Percentiles rank a stretch among this genome's conserved stretches.
Conservation (phyloP, 2,888 invertebrate species). For the Pilophorus perplexus region DNA sequence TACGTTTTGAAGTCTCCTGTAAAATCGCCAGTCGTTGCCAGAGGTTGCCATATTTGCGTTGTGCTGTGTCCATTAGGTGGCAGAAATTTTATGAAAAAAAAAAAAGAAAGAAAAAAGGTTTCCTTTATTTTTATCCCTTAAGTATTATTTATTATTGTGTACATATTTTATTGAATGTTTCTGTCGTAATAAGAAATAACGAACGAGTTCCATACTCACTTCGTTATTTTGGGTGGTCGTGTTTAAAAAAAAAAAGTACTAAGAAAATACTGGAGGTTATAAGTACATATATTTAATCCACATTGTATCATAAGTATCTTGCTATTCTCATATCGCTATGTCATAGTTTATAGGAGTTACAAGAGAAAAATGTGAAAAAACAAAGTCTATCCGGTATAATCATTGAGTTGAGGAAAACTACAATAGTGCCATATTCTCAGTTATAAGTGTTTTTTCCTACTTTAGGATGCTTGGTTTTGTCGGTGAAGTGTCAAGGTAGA, state of each 20-base stretch:
- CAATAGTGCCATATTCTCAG: constrained; percentile 39
- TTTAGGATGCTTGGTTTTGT: no score
- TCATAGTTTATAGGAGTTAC: constrained; percentile 35
- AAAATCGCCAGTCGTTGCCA: no score
- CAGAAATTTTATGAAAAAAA: no score
- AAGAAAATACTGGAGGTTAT: not conserved
- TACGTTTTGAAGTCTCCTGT: no score
- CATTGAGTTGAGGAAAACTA: constrained; percentile 26
- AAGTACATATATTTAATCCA: constrained; percentile 31
- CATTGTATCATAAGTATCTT: constrained; percentile 38
- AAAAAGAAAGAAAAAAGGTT: no score
- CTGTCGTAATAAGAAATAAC: not conserved
- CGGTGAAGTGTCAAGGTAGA: no score
- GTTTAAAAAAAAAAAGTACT: constrained; percentile 18
- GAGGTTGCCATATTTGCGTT: no score
- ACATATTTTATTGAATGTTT: constrained; percentile 30
- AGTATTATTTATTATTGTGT: constrained; percentile 39
- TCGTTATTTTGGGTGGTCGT: constrained; percentile 20
- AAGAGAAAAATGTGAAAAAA: constrained; percentile 6
- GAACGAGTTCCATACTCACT: constrained; percentile 25
- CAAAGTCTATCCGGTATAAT: constrained; percentile 27
- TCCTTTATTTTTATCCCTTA: no score
- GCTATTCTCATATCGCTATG: constrained; percentile 40
- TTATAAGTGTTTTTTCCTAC: constrained; percentile 11
- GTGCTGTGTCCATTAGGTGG: no score